Evolutionary conservation across 2,113 vertebrate genomes (phyloP).

Genomic region (Gavia stellata): DNA sequence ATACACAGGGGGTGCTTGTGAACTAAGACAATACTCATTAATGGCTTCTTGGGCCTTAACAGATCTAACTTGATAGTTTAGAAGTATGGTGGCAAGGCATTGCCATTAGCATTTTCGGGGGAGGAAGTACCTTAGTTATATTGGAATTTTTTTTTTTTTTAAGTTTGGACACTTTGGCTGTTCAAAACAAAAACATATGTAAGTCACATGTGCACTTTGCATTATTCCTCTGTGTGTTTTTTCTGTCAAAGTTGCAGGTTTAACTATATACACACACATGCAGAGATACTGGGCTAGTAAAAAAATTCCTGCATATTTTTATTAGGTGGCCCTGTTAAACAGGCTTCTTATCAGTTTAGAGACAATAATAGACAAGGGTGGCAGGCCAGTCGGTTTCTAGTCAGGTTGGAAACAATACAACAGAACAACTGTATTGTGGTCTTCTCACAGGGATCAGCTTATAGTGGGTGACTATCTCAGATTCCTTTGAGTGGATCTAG

Average conservation of each 20-base stretch:
- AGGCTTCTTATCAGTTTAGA: not conserved
- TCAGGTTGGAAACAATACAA: not conserved
- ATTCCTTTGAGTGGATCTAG: not conserved
- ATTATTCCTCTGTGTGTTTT: accelerated
- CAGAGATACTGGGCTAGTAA: not conserved
- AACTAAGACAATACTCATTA: not conserved
- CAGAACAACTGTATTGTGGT: not conserved
- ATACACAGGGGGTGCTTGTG: not conserved
- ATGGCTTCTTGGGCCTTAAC: too few species aligned
- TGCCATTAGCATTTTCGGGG: accelerated
- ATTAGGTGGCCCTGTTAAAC: not conserved
- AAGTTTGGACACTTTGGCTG: not conserved
- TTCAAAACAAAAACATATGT: accelerated
- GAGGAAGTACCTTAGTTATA: not conserved
- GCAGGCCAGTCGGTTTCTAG: not conserved
- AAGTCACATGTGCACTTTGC: accelerated
- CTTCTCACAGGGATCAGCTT: not conserved
- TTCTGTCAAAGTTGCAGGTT: not conserved
- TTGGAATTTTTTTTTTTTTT: not conserved
- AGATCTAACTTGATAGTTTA: not conserved
- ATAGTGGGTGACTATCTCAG: not conserved
- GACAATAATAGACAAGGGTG: not conserved
- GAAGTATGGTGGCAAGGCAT: accelerated
- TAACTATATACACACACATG: too few species aligned
- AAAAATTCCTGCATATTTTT: accelerated